Percentiles rank a stretch among this genome's conserved stretches.
Evolutionary conservation across 2,888 invertebrate species (phyloP).

Genomic region (Lampropteryx suffumata): DNA sequence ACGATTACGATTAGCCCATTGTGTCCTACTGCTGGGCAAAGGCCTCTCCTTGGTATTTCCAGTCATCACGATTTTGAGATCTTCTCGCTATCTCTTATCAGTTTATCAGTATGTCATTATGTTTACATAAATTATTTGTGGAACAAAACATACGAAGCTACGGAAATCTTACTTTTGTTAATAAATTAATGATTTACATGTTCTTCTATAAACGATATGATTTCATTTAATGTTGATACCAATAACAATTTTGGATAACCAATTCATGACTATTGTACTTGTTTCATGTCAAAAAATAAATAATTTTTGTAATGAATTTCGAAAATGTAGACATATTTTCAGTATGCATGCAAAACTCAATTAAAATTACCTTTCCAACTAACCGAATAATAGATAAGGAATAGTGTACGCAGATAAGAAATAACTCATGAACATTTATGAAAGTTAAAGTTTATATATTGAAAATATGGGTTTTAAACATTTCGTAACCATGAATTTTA

Average conservation of each 20-base stretch:
- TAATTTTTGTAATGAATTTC: background rate
- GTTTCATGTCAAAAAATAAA: slow-evolving; percentile 9
- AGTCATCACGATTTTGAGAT: too few relatives aligned
- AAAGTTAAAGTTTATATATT: background rate
- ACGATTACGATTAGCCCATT: too few relatives aligned
- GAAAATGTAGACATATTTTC: background rate
- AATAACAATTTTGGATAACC: slow-evolving; percentile 12
- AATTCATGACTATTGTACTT: slow-evolving; percentile 20
- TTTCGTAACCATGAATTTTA: too few relatives aligned
- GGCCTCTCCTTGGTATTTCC: too few relatives aligned
- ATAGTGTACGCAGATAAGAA: background rate
- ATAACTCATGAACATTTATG: background rate
- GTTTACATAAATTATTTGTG: too few relatives aligned
- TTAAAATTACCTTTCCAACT: slow-evolving; percentile 31
- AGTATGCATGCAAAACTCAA: slow-evolving; percentile 27
- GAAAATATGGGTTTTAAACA: slow-evolving; percentile 8
- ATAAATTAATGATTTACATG: slow-evolving; percentile 35
- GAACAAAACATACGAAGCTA: too few relatives aligned
- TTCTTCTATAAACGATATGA: slow-evolving; percentile 8
- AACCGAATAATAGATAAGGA: slow-evolving; percentile 19
- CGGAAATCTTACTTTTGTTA: too few relatives aligned
- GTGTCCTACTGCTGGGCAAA: too few relatives aligned
- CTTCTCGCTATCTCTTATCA: too few relatives aligned
- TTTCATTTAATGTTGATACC: slow-evolving; percentile 11
- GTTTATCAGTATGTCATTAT: too few relatives aligned